Conservation (phyloP, 2,113 vertebrate genomes). For the Pygathrix nemaeus region DNA sequence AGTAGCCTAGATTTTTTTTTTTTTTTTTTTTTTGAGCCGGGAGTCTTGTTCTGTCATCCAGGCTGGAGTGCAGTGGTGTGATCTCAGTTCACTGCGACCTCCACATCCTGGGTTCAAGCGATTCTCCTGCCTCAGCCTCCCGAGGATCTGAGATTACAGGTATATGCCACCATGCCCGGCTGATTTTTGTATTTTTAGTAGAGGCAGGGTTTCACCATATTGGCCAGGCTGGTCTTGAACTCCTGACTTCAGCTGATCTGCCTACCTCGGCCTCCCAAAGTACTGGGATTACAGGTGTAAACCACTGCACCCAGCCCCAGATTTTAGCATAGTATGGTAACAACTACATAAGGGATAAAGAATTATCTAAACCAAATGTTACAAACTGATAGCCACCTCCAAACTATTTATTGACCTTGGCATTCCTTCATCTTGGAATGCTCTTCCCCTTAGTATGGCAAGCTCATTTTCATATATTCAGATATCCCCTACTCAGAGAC, state of each 20-base stretch:
- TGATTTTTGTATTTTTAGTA: too few species aligned
- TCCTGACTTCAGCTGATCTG: not conserved
- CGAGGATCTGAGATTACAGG: too few species aligned
- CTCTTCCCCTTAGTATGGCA: not conserved
- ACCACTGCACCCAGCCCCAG: not conserved
- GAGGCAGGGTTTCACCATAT: not conserved
- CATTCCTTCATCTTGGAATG: not conserved
- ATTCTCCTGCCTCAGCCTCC: not conserved
- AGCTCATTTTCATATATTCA: not conserved
- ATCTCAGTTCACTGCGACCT: not conserved
- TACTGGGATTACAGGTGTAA: not conserved
- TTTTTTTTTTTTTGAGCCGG: not conserved
- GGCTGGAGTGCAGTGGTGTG: not conserved
- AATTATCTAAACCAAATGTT: not conserved
- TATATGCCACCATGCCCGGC: too few species aligned
- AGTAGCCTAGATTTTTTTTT: not conserved
- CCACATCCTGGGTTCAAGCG: not conserved
- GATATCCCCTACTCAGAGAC: not conserved
- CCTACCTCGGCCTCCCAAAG: not conserved
- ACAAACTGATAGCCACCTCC: not conserved
- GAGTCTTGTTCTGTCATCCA: not conserved
- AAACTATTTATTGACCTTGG: not conserved
- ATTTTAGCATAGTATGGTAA: not conserved
- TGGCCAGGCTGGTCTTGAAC: not conserved
- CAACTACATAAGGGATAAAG: not conserved